A percentile compares a stretch with the other conserved stretches of the same genome.
Evolutionary conservation across 2,797 vertebrate species (phyloP).

Genomic region (Nyctibius grandis): DNA sequence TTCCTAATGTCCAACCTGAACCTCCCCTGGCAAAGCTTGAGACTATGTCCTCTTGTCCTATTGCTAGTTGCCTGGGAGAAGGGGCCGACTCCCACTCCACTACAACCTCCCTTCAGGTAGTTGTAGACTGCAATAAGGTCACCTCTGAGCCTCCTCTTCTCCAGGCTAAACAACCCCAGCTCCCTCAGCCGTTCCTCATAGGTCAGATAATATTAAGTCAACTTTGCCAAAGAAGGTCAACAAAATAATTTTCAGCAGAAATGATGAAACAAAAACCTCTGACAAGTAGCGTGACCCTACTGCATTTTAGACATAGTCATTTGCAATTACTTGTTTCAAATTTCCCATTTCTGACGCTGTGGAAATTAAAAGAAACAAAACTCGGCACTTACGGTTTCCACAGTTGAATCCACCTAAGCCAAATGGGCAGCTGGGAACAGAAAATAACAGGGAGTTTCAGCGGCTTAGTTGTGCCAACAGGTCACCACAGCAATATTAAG

Average conservation of each 20-base stretch:
- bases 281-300: rapidly evolving
- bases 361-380: not conserved
- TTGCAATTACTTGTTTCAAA: not conserved
- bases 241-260: not conserved
- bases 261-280: not conserved
- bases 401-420: conserved; percentile 98
- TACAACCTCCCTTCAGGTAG: no score
- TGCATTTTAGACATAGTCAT: not conserved
- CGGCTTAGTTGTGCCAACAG: not conserved
- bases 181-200: no score
- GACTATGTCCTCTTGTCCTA: no score
- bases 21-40: no score
- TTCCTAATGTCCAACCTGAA: no score
- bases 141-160: no score
- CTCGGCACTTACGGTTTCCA: conserved; percentile 87
- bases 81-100: no score
- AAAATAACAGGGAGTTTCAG: conserved; percentile 41
- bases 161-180: no score
- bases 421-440: conserved; percentile 86
- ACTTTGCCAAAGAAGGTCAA: not conserved
- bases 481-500: not conserved
- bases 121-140: no score
- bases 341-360: not conserved
- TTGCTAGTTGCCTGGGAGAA: no score
- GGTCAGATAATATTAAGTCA: not conserved